Evolutionary conservation across 2,113 vertebrate genomes (phyloP), one percentile per base, ranked within the genome.

Genomic region (Toxostoma redivivum): DNA sequence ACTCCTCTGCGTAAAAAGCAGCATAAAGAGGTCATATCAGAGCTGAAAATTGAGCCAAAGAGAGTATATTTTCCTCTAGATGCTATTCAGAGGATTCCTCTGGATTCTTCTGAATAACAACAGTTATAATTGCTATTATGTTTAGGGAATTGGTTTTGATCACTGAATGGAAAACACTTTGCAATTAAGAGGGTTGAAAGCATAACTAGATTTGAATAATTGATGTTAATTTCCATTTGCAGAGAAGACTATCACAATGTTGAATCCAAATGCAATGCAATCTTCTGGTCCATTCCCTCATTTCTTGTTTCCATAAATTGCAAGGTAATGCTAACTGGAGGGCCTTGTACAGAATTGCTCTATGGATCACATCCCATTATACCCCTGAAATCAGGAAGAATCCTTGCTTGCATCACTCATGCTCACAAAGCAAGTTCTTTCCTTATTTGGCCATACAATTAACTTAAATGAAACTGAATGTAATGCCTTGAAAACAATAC

Each of bases 401-500:
- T 91, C 67, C 53, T 81, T 22, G 48, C 79, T 74, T 87, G 33
- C 62, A 91, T 95, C 96, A 83, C 56, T 97, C 54, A 97, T 88
- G 91, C 76, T 95, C 88, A 74, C 89, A 62, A 92, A 97, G 93
- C 74, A 96, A 96, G 80, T 96, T 97, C 61, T 96, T 90, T 92
- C 96, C 95, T 96, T 98, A 97, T 97, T 98, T 97, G 95, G 94
- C 74, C 97, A 61, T 30, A 96, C 90, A 98, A 97, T 98, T 97
- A 98, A 91, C 86, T 96, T 88, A 94, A 98, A 97, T 95, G 94
- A 97, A 97, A 96, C 84, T 27, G 58, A 96, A 88, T 96, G 89
- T 80, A 97, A 94, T 96, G 93, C 91, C 95, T 97, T 96, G 97
- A 97, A 98, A 98, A 98, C 94, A 98, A 98, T 98, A 97, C 89